phyloP scores from a whole-genome alignment of 2,113 vertebrate species.

The Triplophysa rosa region DNA sequence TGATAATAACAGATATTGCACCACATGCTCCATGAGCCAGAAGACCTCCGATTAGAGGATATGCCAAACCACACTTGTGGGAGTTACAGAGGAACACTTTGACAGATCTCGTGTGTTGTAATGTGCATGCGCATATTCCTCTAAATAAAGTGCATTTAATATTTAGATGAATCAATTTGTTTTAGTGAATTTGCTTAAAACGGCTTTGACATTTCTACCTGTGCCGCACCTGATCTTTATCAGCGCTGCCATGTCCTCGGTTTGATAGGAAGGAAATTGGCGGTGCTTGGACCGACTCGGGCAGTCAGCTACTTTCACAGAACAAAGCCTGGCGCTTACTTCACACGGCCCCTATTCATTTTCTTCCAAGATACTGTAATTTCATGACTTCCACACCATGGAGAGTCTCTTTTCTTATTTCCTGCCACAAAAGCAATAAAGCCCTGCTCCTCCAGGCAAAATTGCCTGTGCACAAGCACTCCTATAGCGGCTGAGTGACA shows the following conservation, averaged over 20 bases:
- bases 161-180: not conserved
- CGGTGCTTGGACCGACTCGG: conserved; percentile 38
- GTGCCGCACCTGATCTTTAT: conserved; percentile 12
- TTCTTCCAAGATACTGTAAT: conserved; percentile 65
- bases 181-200: not conserved
- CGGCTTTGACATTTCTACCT: conserved; percentile 7
- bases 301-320: conserved; percentile 47
- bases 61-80: conserved; percentile 10
- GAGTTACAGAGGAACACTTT: not conserved
- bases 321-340: conserved; percentile 62
- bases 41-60: conserved; percentile 19
- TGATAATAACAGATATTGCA: conserved; percentile 41
- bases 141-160: not conserved
- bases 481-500: conserved; percentile 72
- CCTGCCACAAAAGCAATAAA: conserved; percentile 68
- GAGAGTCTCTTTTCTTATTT: conserved; percentile 69
- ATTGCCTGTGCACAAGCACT: conserved; percentile 75
- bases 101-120: not conserved
- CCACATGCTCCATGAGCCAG: conserved; percentile 31
- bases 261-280: conserved; percentile 29
- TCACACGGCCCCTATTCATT: conserved; percentile 58
- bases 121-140: too few relatives aligned
- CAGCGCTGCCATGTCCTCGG: conserved; percentile 2
- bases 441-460: conserved; percentile 69
- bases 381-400: conserved; percentile 68